These are phyloP conservation scores for Siniperca obscura DNA, from an alignment of 2,797 vertebrate genomes.

Conservation along the genomic window DNA sequence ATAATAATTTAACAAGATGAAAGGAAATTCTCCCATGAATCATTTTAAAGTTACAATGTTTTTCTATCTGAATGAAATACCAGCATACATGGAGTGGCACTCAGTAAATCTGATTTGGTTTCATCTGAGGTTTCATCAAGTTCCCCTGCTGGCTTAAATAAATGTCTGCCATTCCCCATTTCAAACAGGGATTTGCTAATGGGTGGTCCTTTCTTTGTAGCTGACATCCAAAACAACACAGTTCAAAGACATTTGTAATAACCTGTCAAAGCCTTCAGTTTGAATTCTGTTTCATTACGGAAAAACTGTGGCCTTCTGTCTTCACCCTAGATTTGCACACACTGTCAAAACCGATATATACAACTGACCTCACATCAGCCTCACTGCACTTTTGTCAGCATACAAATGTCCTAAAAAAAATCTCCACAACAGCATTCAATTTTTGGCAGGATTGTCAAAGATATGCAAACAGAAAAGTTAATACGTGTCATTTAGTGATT, in stretches of 20 bases:
- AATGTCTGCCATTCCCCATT: conserved; percentile 40
- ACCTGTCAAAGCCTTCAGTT: conserved; percentile 57
- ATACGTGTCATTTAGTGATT: neutral
- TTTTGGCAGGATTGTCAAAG: neutral
- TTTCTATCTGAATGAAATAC: conserved; percentile 26
- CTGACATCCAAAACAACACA: conserved; percentile 45
- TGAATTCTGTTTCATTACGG: conserved; percentile 44
- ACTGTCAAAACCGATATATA: conserved; percentile 17
- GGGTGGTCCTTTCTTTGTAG: conserved; percentile 43
- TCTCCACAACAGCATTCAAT: neutral
- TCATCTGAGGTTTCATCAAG: conserved; percentile 41
- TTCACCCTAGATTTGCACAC: conserved; percentile 18
- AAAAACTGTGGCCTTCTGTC: conserved; percentile 23
- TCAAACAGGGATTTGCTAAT: conserved; percentile 48
- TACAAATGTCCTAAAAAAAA: neutral
- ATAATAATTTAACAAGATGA: conserved; percentile 44
- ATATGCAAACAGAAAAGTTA: neutral
- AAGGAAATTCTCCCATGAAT: conserved; percentile 26
- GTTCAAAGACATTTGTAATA: conserved; percentile 58
- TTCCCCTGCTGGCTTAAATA: conserved; percentile 50
- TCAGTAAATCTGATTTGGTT: conserved; percentile 39
- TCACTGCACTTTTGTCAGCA: conserved; percentile 2
- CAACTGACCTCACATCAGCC: conserved; percentile 28
- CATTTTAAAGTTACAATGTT: conserved; percentile 10
- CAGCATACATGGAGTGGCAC: neutral